Conservation (phyloP, 2,113 vertebrate species). For the Balaeniceps rex region DNA sequence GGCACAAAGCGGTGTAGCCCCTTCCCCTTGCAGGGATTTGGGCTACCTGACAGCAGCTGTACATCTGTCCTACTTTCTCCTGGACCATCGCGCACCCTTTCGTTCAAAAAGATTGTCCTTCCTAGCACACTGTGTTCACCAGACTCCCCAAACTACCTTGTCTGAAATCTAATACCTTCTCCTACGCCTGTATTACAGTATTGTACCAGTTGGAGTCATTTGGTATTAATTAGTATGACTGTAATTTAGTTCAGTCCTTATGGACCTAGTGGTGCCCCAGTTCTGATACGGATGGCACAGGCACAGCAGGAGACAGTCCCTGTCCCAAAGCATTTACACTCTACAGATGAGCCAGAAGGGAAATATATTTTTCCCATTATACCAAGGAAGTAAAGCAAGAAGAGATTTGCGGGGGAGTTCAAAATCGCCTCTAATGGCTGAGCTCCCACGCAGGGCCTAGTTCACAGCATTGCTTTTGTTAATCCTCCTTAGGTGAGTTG, state of each 20-base stretch:
- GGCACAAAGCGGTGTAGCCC: not conserved
- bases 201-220: not conserved
- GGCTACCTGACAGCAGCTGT: not conserved
- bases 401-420: not conserved
- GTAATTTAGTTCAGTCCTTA: not conserved
- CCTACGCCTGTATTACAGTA: not conserved
- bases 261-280: not conserved
- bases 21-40: not conserved
- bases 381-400: not conserved
- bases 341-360: not conserved
- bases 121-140: not conserved
- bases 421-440: not conserved
- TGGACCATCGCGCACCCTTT: not conserved
- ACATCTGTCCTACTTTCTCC: not conserved
- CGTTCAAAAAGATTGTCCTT: not conserved
- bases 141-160: not conserved
- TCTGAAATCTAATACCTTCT: not conserved
- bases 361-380: not conserved
- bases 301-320: not conserved
- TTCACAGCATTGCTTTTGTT: not conserved
- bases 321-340: not conserved
- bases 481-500: not conserved
- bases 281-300: not conserved
- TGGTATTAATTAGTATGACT: slow-evolving; percentile 1
- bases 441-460: not conserved